Base-by-base conservation (phyloP, 2,113 vertebrate species). In the Connochaetes taurinus region DNA sequence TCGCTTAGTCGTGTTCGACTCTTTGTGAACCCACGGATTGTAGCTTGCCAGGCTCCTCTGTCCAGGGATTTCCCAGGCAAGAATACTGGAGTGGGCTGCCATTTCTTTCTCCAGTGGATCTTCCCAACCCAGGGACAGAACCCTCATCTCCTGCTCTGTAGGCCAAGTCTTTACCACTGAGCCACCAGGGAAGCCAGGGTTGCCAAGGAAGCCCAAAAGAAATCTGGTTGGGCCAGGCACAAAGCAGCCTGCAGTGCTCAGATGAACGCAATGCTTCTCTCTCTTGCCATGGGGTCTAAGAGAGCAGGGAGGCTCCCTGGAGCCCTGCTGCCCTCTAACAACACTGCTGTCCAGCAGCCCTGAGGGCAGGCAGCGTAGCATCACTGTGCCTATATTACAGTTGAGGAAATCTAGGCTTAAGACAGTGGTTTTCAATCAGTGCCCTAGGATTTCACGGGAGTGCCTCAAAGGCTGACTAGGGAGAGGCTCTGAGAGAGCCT, bases 1-100 rank as follows among this genome's bases (percentile, higher is more conserved):
- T 76, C 0, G 0, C 23, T 14, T 27, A 12, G 71, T 43, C 0
- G 1, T 76, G 71, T 76, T 43, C 0, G 40, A 76, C 23, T 76
- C 40, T 74, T 43, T 40, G 23, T 40, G 40, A 76, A 13, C 23
- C 71, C 36, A 43, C 14, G 36, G 36, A 76, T 13, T 76, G 12
- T 76, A 76, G 71, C 40, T 40, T 25, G 40, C 71, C 36, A 76
- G 36, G 40, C 40, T 76, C 71, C 23, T 76, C 71, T 76, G 71
- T 76, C 71, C 71, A 76, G 21, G 23, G 23, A 76, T 76, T 76
- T 76, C 71, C 71, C 23, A 76, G 36, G 71, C 23, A 76, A 43
- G 36, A 43, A 76, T 76, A 76, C 71, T 76, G 23, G 71, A 76
- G 40, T 76, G 71, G 36, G 71, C 36, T 76, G 71, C 71, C 40